Evolutionary conservation across 2,797 vertebrate genomes (phyloP).

Genomic region (Ateles fusciceps): DNA sequence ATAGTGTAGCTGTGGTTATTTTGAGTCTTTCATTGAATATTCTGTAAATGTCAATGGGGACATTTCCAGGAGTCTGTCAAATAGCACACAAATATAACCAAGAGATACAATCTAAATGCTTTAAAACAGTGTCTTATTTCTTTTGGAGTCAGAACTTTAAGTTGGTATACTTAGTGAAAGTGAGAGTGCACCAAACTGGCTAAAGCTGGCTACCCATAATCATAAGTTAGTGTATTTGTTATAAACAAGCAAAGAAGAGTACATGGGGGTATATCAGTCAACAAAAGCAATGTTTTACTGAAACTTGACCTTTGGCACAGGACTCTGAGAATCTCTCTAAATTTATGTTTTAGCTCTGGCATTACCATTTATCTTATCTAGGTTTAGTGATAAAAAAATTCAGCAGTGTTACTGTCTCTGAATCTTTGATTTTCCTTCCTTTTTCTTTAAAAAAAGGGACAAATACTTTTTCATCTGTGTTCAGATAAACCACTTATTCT

Average conservation of each 20-base stretch:
- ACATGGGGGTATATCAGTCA: background rate
- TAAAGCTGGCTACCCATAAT: background rate
- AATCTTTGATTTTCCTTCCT: background rate
- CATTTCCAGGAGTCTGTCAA: background rate
- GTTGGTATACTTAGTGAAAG: background rate
- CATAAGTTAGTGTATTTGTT: background rate
- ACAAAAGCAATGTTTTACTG: background rate
- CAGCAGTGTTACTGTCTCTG: background rate
- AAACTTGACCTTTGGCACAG: background rate
- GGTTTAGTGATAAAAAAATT: background rate
- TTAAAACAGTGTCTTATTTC: background rate
- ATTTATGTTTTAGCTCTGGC: constrained; percentile 4
- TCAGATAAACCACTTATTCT: background rate
- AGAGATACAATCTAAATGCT: background rate
- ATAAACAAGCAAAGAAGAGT: background rate
- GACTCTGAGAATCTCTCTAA: background rate
- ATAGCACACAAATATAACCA: background rate
- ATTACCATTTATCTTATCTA: constrained; percentile 15
- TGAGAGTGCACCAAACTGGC: background rate
- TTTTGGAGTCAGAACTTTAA: background rate
- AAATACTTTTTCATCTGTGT: background rate
- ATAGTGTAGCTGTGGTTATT: background rate
- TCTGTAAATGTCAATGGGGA: background rate
- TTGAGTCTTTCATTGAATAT: background rate
- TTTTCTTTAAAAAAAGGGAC: background rate